A percentile compares a stretch with the other conserved stretches of the same genome.
Conservation (phyloP, 92 coral and sea anemone genomes). For the Parazoanthus swiftii region DNA sequence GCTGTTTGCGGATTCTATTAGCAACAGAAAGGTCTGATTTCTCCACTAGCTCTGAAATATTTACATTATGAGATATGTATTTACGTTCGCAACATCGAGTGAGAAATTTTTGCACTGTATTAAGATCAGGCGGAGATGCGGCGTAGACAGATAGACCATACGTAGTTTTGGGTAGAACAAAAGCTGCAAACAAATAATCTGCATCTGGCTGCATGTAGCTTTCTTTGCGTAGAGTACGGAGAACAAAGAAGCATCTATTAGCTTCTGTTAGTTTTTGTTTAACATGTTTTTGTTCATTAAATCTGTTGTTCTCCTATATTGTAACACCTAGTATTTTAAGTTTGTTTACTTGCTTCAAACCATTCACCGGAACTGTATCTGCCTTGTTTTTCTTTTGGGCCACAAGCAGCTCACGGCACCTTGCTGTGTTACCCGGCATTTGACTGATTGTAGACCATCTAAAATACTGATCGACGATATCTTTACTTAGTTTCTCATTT, state of each 20-base stretch:
- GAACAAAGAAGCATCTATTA: slow-evolving; percentile 31
- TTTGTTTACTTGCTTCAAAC: slow-evolving; percentile 9
- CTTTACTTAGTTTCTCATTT: slow-evolving; percentile 16
- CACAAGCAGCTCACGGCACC: slow-evolving; percentile 10
- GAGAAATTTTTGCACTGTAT: slow-evolving; percentile 31
- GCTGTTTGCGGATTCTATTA: too few species aligned
- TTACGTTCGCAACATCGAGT: slow-evolving; percentile 13
- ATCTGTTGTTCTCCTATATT: slow-evolving; percentile 11
- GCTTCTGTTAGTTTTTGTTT: slow-evolving; percentile 6
- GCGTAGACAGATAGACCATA: slow-evolving; percentile 42
- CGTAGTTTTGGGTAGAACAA: too few species aligned
- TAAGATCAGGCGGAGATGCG: slow-evolving; percentile 24
- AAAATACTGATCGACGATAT: slow-evolving; percentile 8
- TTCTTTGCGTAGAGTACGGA: slow-evolving; percentile 30
- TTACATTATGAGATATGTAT: too few species aligned
- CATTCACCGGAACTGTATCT: slow-evolving; percentile 16
- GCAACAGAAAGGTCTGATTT: too few species aligned
- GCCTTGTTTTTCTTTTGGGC: slow-evolving; percentile 22
- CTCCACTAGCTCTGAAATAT: too few species aligned
- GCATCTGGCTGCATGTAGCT: slow-evolving; percentile 3
- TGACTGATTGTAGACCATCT: slow-evolving; percentile 21
- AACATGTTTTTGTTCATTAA: slow-evolving; percentile 30
- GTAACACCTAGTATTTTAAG: slow-evolving; percentile 36
- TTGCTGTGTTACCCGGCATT: slow-evolving; percentile 18
- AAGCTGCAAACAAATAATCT: slow-evolving; percentile 6